These are phyloP conservation scores for Folsomia manolachei DNA, from an alignment of 2,888 invertebrate genomes.

Conservation along the genomic window DNA sequence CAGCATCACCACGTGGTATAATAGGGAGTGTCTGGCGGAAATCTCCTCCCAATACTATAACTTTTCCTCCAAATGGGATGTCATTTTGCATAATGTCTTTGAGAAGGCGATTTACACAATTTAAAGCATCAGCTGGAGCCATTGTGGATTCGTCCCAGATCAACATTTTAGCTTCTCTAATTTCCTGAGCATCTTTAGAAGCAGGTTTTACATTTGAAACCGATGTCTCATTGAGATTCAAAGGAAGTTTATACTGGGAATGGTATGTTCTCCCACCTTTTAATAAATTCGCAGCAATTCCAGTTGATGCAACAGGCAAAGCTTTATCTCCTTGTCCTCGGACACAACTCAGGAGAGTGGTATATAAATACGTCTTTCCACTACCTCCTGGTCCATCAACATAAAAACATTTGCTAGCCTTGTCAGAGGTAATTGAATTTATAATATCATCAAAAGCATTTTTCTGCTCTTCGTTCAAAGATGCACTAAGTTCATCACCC, in stretches of 20 bases:
- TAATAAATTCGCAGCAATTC: slow-evolving; percentile 53
- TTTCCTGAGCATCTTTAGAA: not conserved
- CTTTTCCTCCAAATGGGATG: slow-evolving; percentile 36
- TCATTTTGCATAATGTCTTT: slow-evolving; percentile 22
- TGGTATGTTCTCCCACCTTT: slow-evolving; percentile 54
- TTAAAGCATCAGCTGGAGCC: slow-evolving; percentile 16
- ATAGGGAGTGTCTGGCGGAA: slow-evolving; percentile 41
- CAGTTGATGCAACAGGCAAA: slow-evolving; percentile 51
- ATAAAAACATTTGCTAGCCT: slow-evolving; percentile 45
- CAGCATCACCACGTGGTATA: slow-evolving; percentile 17
- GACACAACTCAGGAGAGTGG: slow-evolving; percentile 39
- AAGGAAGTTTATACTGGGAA: slow-evolving; percentile 51
- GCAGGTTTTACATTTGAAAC: slow-evolving; percentile 5
- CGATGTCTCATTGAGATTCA: slow-evolving; percentile 16
- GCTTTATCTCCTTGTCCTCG: slow-evolving; percentile 34
- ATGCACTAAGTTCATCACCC: not conserved
- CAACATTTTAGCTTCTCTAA: slow-evolving; percentile 12
- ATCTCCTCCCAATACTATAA: slow-evolving; percentile 38
- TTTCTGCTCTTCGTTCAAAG: not conserved
- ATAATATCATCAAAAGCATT: no score
- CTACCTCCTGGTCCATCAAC: slow-evolving; percentile 55
- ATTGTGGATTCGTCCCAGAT: slow-evolving; percentile 29
- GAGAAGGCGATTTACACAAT: slow-evolving; percentile 21
- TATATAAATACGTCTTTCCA: slow-evolving; percentile 55
- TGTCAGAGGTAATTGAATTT: not conserved